Percentiles rank a stretch among this genome's conserved stretches.
Evolutionary conservation across 2,797 vertebrate genomes (phyloP).

Genomic region (Leuciscus waleckii): DNA sequence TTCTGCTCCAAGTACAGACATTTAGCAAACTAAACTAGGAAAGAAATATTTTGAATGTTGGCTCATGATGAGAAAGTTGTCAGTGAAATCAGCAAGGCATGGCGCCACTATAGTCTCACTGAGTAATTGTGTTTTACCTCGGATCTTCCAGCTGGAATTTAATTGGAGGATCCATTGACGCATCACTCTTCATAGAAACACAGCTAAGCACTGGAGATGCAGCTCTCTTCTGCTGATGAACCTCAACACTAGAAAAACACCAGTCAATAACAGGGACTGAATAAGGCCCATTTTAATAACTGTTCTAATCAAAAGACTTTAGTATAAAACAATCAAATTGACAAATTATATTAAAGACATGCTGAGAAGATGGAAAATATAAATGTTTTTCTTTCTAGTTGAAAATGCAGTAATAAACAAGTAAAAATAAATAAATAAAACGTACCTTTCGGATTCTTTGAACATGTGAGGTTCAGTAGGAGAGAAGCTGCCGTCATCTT

Average conservation of each 20-base stretch:
- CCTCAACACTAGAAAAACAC: conserved; percentile 16
- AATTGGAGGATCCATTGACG: conserved; percentile 30
- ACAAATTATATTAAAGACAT: not conserved
- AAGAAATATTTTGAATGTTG: not conserved
- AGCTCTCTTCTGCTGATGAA: not conserved
- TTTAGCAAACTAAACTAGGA: not conserved
- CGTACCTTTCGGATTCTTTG: not conserved
- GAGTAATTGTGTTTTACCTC: conserved; percentile 13
- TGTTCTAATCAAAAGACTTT: not conserved
- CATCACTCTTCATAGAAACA: conserved; percentile 36
- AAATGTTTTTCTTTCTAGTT: no score
- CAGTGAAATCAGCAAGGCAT: not conserved
- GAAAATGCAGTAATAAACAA: no score
- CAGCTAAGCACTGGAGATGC: conserved; percentile 27
- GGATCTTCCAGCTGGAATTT: conserved; percentile 25
- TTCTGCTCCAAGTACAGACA: not conserved
- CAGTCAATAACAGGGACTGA: not conserved
- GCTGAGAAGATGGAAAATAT: no score
- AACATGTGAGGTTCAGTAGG: not conserved
- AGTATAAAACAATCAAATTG: not conserved
- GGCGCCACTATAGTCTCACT: not conserved
- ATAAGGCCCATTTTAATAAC: not conserved
- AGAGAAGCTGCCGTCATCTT: not conserved
- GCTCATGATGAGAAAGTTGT: not conserved
- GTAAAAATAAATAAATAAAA: not conserved